These are phyloP conservation scores for Electrona antarctica DNA, from an alignment of 2,113 vertebrate genomes.

Conservation along the genomic window DNA sequence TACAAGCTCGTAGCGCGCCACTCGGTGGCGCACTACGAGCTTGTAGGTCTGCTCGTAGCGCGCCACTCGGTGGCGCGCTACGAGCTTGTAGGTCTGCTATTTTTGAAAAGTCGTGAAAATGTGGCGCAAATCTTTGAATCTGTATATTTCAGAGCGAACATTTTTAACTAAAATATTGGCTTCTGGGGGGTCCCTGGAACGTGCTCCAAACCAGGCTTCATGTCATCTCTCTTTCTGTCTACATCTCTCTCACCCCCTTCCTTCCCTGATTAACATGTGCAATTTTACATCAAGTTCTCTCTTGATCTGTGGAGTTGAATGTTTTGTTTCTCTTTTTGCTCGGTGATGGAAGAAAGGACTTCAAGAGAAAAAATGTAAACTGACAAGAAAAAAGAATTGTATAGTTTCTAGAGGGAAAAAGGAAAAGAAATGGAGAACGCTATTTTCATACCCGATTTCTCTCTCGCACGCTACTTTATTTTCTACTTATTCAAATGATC, in stretches of 20 bases:
- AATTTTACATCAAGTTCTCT: slow-evolving; percentile 82
- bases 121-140: too few relatives aligned
- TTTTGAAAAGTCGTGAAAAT: too few relatives aligned
- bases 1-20: too few relatives aligned
- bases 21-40: too few relatives aligned
- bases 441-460: slow-evolving; percentile 97
- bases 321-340: slow-evolving; percentile 39
- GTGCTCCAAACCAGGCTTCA: too few relatives aligned
- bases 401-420: slow-evolving; percentile 56
- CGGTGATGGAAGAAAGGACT: slow-evolving; percentile 65
- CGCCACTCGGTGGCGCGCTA: too few relatives aligned
- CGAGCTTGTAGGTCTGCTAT: too few relatives aligned
- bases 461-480: slow-evolving; percentile 93
- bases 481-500: slow-evolving; percentile 87
- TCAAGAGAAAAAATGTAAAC: slow-evolving; percentile 68
- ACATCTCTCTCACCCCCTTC: slow-evolving; percentile 58
- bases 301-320: slow-evolving; percentile 80
- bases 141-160: too few relatives aligned
- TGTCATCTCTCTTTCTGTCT: slow-evolving; percentile 38
- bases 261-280: slow-evolving; percentile 78
- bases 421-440: slow-evolving; percentile 81
- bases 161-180: too few relatives aligned
- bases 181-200: too few relatives aligned
- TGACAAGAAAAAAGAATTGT: slow-evolving; percentile 74
- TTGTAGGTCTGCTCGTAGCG: too few relatives aligned